These are phyloP conservation scores for Zaprionus lachaisei DNA, from an alignment of 1,140 invertebrate genomes.

Conservation along the genomic window DNA sequence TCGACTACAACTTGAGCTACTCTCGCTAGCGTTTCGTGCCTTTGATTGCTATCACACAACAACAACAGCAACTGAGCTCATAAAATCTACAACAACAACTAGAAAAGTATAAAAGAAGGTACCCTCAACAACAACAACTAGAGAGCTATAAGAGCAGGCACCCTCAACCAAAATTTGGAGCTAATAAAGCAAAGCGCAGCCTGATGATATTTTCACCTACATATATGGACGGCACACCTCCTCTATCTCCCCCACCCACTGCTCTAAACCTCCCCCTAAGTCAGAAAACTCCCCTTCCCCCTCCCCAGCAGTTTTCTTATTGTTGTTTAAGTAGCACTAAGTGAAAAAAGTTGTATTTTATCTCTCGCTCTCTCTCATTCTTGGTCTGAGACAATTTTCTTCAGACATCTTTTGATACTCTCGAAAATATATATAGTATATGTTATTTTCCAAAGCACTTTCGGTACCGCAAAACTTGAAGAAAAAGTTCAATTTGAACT, in stretches of 20 bases:
- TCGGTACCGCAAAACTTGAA: not conserved
- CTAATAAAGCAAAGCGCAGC: constrained; percentile 56
- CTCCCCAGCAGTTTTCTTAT: constrained; percentile 26
- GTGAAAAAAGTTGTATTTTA: constrained; percentile 59
- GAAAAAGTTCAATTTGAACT: constrained; percentile 2
- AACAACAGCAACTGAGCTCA: constrained; percentile 21
- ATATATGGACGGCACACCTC: not conserved
- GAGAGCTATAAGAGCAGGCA: not conserved
- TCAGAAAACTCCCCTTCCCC: too few species aligned
- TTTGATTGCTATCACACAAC: constrained; percentile 45
- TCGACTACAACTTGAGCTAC: constrained; percentile 13
- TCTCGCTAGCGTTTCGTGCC: constrained; percentile 31
- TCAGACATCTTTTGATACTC: constrained; percentile 3
- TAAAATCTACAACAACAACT: constrained; percentile 35
- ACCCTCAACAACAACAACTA: not conserved
- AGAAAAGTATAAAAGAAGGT: too few species aligned
- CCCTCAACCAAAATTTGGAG: constrained; percentile 22
- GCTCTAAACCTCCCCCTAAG: too few species aligned
- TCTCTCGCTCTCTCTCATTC: too few species aligned
- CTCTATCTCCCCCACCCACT: not conserved
- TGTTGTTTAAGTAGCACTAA: constrained; percentile 52
- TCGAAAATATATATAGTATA: constrained; percentile 7
- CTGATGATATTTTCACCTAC: constrained; percentile 8
- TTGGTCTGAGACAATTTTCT: not conserved
- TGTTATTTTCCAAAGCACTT: not conserved